Base-by-base conservation (phyloP, 2,797 vertebrate species). In the Tympanoctomys barrerae region DNA sequence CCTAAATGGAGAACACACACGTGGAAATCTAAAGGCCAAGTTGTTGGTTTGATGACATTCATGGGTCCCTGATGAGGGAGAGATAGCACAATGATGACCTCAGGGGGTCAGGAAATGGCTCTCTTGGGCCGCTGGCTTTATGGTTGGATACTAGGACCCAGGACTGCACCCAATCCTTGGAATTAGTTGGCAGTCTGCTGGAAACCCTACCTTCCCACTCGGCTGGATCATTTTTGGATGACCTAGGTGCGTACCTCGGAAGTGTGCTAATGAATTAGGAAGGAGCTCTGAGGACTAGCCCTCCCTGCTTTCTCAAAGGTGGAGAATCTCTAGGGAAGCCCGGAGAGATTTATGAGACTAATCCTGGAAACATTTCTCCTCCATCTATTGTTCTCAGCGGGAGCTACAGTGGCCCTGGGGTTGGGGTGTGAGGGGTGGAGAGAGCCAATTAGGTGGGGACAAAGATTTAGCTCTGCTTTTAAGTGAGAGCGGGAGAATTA, bases 301-400 rank as follows among this genome's bases (percentile, higher is more conserved):
- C 91, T 80, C 39, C 36, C 19, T 14, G 0, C 21, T 87, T 94
- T 81, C 95, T 97, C 70, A 94, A 97, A 96, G 96, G 94, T 95
- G 97, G 90, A 73, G 92, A 93, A 93, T 95, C 95, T 83, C 70
- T 80, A 89, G 84, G 88, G 54, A 96, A 96, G 94, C 86, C 71
- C 42, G 79, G 77, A 93, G 90, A 98, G 96, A 97, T 98, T 97
- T 95, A 96, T 89, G 89, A 97, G 68, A 57, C 77, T 96, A 89
- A 91, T 95, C 0, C 0, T 28, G 70, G 93, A 97, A 97, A 49
- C 0, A 1, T 90, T 94, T 97, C 89, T 91, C 81, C 18, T 0
- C 33, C 66, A 85, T 2, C 54, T 89, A 82, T 97, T 97, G 96
- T 97, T 92, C 93, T 97, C 95, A 96, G 62, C 36, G 64, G 91